Percentiles rank a stretch among this genome's conserved stretches.
Evolutionary conservation across 92 coral and sea anemone species (phyloP).

Genomic region (Actinostola sp.): DNA sequence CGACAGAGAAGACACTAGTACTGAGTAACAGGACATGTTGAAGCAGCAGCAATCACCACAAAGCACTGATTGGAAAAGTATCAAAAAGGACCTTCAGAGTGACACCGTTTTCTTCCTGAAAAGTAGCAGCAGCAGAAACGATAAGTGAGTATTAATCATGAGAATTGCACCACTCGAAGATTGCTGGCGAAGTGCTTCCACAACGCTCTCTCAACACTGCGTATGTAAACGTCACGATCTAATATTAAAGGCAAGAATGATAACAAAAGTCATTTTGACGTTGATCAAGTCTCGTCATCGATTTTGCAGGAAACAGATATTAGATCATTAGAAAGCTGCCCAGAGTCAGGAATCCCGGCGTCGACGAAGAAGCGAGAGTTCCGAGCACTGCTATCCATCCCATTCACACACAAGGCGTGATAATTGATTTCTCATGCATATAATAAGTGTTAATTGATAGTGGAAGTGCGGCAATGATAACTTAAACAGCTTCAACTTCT

Average conservation of each 20-base stretch:
- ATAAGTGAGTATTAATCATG: constrained; percentile 22
- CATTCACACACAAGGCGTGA: constrained; percentile 58
- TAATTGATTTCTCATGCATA: constrained; percentile 66
- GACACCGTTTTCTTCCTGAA: not conserved
- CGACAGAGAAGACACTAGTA: not conserved
- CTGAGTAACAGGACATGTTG: not conserved
- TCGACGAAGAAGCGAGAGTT: constrained; percentile 50
- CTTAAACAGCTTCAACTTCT: constrained; percentile 19
- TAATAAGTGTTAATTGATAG: constrained; percentile 76
- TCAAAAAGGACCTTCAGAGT: not conserved
- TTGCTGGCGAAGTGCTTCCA: constrained; percentile 30
- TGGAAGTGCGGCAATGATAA: constrained; percentile 42
- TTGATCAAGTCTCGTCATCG: constrained; percentile 29
- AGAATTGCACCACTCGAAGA: constrained; percentile 15
- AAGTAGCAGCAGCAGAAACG: not conserved
- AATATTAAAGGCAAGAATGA: constrained; percentile 22
- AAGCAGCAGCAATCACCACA: not conserved
- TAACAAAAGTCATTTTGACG: constrained; percentile 14
- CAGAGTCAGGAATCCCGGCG: constrained; percentile 61
- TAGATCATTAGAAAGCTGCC: constrained; percentile 50
- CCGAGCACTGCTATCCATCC: constrained; percentile 37
- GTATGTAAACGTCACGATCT: constrained; percentile 30
- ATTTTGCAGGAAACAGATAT: constrained; percentile 35
- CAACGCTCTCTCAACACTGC: constrained; percentile 29
- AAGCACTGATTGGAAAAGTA: not conserved